Evolutionary conservation across 2,797 vertebrate genomes (phyloP).

Genomic region (Crax fasciolata): DNA sequence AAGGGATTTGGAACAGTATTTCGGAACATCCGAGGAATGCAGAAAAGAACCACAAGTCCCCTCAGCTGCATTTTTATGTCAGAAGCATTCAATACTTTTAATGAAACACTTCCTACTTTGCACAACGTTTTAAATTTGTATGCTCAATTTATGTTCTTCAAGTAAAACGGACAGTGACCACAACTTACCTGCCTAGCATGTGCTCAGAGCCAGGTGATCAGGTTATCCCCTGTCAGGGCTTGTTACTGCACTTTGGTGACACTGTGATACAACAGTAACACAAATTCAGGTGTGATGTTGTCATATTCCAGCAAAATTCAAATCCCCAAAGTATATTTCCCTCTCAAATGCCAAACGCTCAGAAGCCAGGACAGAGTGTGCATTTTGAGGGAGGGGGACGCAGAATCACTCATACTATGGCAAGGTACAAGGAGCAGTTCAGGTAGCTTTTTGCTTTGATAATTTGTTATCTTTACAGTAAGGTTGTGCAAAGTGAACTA

Average conservation of each 20-base stretch:
- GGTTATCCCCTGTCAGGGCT: not conserved
- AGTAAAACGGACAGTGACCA: not conserved
- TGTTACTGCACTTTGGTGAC: not conserved
- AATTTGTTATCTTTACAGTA: slow-evolving; percentile 1
- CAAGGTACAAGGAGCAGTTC: not conserved
- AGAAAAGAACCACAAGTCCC: not conserved
- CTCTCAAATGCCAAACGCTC: not conserved
- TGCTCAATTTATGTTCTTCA: not conserved
- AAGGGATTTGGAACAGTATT: not conserved
- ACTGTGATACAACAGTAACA: not conserved
- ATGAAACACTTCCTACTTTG: not conserved
- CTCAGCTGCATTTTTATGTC: not conserved
- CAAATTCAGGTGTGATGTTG: not conserved
- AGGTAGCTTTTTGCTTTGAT: not conserved
- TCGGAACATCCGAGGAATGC: not conserved
- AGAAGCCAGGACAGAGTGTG: accelerated
- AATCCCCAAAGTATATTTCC: not conserved
- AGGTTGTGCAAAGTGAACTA: not conserved
- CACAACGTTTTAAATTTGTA: not conserved
- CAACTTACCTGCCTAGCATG: not conserved
- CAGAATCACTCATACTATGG: not conserved
- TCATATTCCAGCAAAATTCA: not conserved
- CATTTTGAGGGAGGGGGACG: not conserved
- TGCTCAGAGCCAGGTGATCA: not conserved
- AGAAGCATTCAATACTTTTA: not conserved